Conservation (phyloP, 2,113 vertebrate genomes). For the Aix galericulata region DNA sequence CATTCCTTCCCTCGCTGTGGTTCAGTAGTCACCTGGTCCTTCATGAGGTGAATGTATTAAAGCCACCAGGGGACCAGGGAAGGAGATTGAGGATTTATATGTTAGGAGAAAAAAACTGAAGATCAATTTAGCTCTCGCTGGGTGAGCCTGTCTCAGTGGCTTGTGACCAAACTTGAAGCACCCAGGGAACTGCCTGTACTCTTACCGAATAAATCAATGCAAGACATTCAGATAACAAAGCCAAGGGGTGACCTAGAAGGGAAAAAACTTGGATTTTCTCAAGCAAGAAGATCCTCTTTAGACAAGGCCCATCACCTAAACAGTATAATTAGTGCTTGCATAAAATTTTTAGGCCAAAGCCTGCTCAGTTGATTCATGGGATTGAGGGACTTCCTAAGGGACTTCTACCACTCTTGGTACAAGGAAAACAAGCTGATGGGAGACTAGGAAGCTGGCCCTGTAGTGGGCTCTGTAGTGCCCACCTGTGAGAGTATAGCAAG, state of each 20-base stretch:
- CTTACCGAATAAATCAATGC: not conserved
- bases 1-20: accelerated
- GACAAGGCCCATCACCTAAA: not conserved
- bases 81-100: not conserved
- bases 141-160: not conserved
- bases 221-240: not conserved
- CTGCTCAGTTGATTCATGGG: not conserved
- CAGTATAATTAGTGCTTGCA: not conserved
- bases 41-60: not conserved
- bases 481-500: not conserved
- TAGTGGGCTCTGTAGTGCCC: not conserved
- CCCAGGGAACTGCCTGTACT: not conserved
- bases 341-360: not conserved
- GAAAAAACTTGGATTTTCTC: not conserved
- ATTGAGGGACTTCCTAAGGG: not conserved
- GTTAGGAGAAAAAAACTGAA: not conserved
- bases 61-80: not conserved
- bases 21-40: not conserved
- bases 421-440: not conserved
- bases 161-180: not conserved
- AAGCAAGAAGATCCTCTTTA: not conserved
- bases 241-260: not conserved
- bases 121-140: not conserved
- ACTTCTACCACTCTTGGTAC: not conserved
- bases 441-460: not conserved